phyloP scores from a whole-genome alignment of 2,888 invertebrate genomes.

The Dolomedes plantarius region DNA sequence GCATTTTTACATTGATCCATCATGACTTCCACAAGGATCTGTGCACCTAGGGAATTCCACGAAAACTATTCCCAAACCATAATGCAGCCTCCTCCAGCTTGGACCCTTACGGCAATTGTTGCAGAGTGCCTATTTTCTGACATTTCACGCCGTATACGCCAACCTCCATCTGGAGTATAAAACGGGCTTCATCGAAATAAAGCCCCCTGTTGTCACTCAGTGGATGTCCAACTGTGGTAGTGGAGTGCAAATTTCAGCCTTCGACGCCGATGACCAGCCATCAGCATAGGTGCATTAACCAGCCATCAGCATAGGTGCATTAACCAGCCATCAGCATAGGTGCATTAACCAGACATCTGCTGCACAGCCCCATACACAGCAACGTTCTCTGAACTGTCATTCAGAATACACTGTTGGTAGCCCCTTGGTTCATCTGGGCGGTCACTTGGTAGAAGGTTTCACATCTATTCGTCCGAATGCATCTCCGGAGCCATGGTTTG shows the following conservation, averaged over 20 bases:
- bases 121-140: neutral
- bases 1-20: constrained; percentile 14
- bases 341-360: constrained; percentile 13
- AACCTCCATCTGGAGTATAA: constrained; percentile 5
- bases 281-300: constrained; percentile 28
- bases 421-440: neutral
- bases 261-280: neutral
- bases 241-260: neutral
- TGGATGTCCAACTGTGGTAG: constrained; percentile 1
- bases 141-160: constrained; percentile 12
- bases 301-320: constrained; percentile 17
- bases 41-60: constrained; percentile 9
- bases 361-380: constrained; percentile 1
- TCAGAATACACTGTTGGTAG: constrained; percentile 19
- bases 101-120: no score
- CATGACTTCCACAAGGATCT: constrained; percentile 12
- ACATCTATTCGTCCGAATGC: neutral
- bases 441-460: constrained; percentile 21
- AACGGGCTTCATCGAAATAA: constrained; percentile 10
- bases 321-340: constrained; percentile 17
- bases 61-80: neutral
- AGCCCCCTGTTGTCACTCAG: constrained; percentile 12
- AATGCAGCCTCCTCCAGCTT: neutral
- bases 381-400: constrained; percentile 25
- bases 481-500: constrained; percentile 3